Evolutionary conservation across 2,888 invertebrate genomes (phyloP).

Genomic region (Stramonita haemastoma): DNA sequence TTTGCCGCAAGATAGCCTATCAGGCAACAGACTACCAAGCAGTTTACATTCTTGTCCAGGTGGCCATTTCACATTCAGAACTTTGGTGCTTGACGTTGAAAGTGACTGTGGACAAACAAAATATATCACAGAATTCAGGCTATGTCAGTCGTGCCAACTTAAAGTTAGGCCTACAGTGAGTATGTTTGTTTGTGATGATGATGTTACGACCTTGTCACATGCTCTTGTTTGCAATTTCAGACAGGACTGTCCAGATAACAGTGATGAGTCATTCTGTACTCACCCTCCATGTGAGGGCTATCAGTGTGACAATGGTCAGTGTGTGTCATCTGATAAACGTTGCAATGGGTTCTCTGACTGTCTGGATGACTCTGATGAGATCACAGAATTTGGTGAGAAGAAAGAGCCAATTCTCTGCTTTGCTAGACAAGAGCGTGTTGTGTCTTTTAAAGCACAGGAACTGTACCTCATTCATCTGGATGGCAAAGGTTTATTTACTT

Average conservation of each 20-base stretch:
- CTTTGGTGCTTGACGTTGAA: background rate
- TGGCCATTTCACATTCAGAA: background rate
- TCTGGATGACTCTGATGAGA: constrained; percentile 47
- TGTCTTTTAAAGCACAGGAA: background rate
- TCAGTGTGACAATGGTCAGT: constrained; percentile 38
- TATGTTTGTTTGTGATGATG: constrained; percentile 28
- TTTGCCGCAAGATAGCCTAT: background rate
- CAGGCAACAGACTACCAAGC: background rate
- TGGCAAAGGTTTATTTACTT: constrained; percentile 1
- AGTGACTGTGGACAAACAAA: background rate
- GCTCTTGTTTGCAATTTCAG: constrained; percentile 69
- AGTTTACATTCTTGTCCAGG: background rate
- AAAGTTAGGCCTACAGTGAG: background rate
- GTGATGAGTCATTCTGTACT: constrained; percentile 67
- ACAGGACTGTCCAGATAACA: constrained; percentile 61
- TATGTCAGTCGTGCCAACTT: background rate
- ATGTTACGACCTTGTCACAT: background rate
- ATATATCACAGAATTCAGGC: background rate
- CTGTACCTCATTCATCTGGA: constrained; percentile 2
- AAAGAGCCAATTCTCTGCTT: background rate
- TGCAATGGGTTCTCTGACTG: constrained; percentile 45
- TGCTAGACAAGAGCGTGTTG: background rate
- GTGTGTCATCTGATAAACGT: constrained; percentile 3
- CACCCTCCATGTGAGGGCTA: constrained; percentile 8
- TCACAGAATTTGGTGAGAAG: background rate